Evolutionary conservation across 2,797 vertebrate species (phyloP).

Genomic region (Urophycis tenuis): DNA sequence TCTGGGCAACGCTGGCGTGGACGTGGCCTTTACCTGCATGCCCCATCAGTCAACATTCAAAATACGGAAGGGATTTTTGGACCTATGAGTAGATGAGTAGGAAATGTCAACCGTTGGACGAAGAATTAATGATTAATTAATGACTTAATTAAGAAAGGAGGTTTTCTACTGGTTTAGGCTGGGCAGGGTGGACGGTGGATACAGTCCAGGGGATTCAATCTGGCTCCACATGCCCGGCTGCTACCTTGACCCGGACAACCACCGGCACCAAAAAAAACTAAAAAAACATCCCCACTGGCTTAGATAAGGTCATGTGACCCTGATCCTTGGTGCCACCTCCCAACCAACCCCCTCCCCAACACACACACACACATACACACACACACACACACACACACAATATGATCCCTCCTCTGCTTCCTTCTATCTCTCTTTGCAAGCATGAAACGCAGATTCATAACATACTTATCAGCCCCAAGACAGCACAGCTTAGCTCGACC

Average conservation of each 20-base stretch:
- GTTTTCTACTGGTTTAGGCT: conserved; percentile 15
- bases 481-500: conserved; percentile 38
- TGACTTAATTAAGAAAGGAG: neutral
- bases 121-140: conserved; percentile 5
- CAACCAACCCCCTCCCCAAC: neutral
- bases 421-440: conserved; percentile 29
- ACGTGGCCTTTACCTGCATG: conserved; percentile 12
- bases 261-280: conserved; percentile 25
- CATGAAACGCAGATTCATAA: conserved; percentile 53
- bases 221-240: conserved; percentile 8
- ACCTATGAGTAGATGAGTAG: neutral
- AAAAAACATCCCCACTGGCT: conserved; percentile 27
- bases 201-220: conserved; percentile 31
- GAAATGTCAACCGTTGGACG: conserved; percentile 10
- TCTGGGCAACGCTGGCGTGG: neutral
- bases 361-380: neutral
- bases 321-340: neutral
- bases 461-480: conserved; percentile 40
- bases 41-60: conserved; percentile 11
- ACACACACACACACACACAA: conserved; percentile 13
- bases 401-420: conserved; percentile 37
- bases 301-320: conserved; percentile 41
- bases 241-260: conserved; percentile 39
- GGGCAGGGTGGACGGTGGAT: conserved; percentile 14
- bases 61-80: neutral